phyloP scores from a whole-genome alignment of 2,113 vertebrate species.

The Heloderma charlesbogerti region DNA sequence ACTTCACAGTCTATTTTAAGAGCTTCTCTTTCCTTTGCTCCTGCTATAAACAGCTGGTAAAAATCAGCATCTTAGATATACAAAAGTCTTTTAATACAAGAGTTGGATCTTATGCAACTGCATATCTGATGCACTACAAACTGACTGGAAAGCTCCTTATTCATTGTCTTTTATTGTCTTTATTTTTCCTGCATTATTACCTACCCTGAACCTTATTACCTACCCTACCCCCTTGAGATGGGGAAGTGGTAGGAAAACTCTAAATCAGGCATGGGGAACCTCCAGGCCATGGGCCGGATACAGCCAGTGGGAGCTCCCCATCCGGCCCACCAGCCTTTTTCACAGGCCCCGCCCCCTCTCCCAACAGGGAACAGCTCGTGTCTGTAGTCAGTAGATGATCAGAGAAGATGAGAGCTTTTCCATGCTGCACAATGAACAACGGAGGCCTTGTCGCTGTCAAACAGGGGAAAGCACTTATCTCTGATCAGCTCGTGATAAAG shows the following conservation, averaged over 20 bases:
- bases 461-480: too few relatives aligned
- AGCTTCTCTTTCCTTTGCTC: not conserved
- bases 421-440: too few relatives aligned
- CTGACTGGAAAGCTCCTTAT: not conserved
- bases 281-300: too few relatives aligned
- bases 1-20: not conserved
- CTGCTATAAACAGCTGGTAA: conserved; percentile 4
- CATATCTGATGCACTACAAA: not conserved
- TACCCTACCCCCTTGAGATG: not conserved
- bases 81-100: not conserved
- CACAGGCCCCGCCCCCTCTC: too few relatives aligned
- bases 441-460: too few relatives aligned
- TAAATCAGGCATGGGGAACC: too few relatives aligned
- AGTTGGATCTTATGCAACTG: not conserved
- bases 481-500: too few relatives aligned
- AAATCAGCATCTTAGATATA: not conserved
- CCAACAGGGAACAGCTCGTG: too few relatives aligned
- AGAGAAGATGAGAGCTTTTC: too few relatives aligned
- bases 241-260: not conserved
- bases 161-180: not conserved
- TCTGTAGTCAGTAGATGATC: too few relatives aligned
- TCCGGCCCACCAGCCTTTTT: too few relatives aligned
- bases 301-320: too few relatives aligned
- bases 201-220: not conserved
- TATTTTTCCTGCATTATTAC: not conserved